Conservation (phyloP, 53 echinoderm and acorn worm species). For the Stichopus horrens region DNA sequence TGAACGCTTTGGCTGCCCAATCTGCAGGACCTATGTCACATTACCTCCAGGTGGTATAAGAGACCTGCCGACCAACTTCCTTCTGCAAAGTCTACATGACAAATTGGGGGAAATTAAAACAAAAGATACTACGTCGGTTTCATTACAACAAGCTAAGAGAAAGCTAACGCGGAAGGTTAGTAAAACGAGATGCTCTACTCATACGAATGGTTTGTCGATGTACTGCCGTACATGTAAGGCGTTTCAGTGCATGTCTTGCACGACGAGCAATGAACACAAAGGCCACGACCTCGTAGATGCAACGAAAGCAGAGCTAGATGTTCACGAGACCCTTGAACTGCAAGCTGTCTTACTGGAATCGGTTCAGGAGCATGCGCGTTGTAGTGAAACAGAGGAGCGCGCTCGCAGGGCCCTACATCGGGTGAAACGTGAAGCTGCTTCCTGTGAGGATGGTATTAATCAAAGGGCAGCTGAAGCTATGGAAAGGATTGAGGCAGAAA, state of each 20-base stretch:
- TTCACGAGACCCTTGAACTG: conserved; percentile 36
- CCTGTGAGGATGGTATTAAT: conserved; percentile 8
- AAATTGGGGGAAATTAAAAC: conserved; percentile 31
- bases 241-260: conserved; percentile 36
- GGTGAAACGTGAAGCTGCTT: conserved; percentile 29
- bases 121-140: neutral
- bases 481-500: conserved; percentile 19
- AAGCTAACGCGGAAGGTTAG: neutral
- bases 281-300: conserved; percentile 40
- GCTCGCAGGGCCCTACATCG: conserved; percentile 23
- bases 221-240: conserved; percentile 37
- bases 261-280: conserved; percentile 15
- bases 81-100: conserved; percentile 33
- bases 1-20: conserved; percentile 26
- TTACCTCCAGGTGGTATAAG: conserved; percentile 22
- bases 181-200: conserved; percentile 32
- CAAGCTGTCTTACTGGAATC: conserved; percentile 34
- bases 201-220: conserved; percentile 32
- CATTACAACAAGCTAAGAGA: neutral
- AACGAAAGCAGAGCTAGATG: conserved; percentile 35
- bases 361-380: conserved; percentile 31
- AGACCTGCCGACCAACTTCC: conserved; percentile 29
- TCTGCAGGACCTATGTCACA: conserved; percentile 9
- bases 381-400: conserved; percentile 12
- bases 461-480: conserved; percentile 22